Percentiles rank a stretch among this genome's conserved stretches.
phyloP scores from a whole-genome alignment of 2,888 invertebrate genomes.

The Epicampocera succincta region DNA sequence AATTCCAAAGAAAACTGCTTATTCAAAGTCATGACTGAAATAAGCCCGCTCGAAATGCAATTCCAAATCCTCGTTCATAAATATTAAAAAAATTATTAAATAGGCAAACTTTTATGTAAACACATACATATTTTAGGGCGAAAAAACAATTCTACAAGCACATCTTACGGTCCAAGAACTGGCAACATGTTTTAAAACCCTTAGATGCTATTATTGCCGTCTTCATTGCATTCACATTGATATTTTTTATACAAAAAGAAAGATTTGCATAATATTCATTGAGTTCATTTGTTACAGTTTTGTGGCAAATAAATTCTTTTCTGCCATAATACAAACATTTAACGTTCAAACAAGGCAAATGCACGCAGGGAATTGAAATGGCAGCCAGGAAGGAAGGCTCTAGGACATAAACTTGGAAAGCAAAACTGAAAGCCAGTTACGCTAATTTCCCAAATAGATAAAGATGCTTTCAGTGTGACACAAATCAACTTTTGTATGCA shows the following conservation, averaged over 20 bases:
- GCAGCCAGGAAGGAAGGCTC: neutral
- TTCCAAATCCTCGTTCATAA: no score
- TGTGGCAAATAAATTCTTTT: slow-evolving; percentile 28
- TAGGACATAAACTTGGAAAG: slow-evolving; percentile 12
- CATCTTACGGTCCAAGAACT: slow-evolving; percentile 47
- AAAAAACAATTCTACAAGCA: slow-evolving; percentile 11
- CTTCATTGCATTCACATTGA: neutral
- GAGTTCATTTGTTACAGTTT: slow-evolving; percentile 44
- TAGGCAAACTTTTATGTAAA: no score
- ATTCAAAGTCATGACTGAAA: no score
- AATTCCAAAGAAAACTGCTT: no score
- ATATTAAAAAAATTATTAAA: no score
- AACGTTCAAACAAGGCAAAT: slow-evolving; percentile 14
- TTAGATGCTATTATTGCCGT: neutral
- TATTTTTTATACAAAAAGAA: slow-evolving; percentile 41
- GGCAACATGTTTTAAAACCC: neutral
- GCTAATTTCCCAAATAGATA: no score
- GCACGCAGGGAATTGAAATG: neutral
- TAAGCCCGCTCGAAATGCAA: no score
- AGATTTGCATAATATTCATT: slow-evolving; percentile 59
- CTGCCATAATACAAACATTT: slow-evolving; percentile 1
- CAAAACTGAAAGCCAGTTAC: slow-evolving; percentile 4
- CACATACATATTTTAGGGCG: slow-evolving; percentile 9
- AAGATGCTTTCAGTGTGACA: no score
- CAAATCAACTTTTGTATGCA: no score